Conservation (phyloP, 2,113 vertebrate species). For the Eretmochelys imbricata region DNA sequence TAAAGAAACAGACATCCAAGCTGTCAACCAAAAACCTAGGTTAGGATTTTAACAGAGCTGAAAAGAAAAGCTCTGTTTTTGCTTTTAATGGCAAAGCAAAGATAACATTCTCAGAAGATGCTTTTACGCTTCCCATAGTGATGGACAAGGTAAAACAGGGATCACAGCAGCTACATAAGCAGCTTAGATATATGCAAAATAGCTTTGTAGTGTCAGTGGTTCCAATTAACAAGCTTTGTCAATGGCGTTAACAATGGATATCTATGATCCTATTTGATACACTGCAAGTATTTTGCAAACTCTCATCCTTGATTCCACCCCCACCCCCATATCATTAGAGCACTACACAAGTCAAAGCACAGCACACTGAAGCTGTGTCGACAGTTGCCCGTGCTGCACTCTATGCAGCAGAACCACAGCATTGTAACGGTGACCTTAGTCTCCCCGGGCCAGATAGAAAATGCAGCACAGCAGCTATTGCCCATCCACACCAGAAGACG, state of each 20-base stretch:
- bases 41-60: background rate
- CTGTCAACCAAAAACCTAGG: background rate
- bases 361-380: background rate
- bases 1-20: background rate
- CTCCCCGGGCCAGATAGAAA: background rate
- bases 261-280: background rate
- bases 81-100: background rate
- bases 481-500: background rate
- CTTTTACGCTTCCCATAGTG: background rate
- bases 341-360: background rate
- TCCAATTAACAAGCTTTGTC: background rate
- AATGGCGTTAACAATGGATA: accelerated
- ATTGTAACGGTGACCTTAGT: background rate
- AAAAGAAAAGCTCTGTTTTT: background rate
- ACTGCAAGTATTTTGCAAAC: background rate
- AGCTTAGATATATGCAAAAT: background rate
- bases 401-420: background rate
- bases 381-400: background rate
- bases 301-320: accelerated
- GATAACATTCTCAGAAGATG: background rate
- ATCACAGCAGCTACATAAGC: background rate
- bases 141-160: background rate
- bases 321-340: accelerated
- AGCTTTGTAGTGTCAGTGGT: background rate
- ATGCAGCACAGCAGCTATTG: background rate